Base-by-base conservation (phyloP, 2,888 invertebrate species). In the Physocephala rufipes region DNA sequence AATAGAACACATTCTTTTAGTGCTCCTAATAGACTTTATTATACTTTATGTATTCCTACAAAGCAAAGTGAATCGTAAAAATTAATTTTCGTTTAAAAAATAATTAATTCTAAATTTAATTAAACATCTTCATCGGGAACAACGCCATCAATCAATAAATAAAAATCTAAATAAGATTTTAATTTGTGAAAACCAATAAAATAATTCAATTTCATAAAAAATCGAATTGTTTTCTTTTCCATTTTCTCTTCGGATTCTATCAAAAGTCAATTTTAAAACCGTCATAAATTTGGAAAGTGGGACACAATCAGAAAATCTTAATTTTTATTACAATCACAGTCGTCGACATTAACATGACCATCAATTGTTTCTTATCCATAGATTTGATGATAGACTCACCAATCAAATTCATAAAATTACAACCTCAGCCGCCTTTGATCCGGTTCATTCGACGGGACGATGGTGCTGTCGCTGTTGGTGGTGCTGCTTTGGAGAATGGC, bases 351-450 rank as follows among this genome's bases (percentile, higher is more conserved):
- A 59, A 2, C 49, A n/a, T 59, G 63, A 59, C 12, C 43, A 59
- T 67, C 59, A 28, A 62, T 70, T 64, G 19, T 70, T 30, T 53
- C 62, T 71, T 51, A 51, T 70, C 53, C 47, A n/a, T 65, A 70
- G 63, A 67, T 61, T 66, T 76, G 74, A 79, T 80, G 3, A 82
- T 81, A 70, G 84, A 83, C 72, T 84, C 83, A 7, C 84, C 83
- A 62, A 83, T 83, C 24, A 83, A 83, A 79, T 80, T 83, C 47
- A 84, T 84, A 68, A 81, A 81, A 67, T 67, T 83, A 74, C 84
- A 84, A 19, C 82, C 80, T 0, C 82, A 82, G 74, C 81, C 82
- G 68, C 82, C 83, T 19, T 75, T 82, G 45, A 83, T 83, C 72
- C 84, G 81, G 43, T 83, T 81, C 59, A 76, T 73, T 45, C 76